Evolutionary conservation across 2,888 invertebrate genomes (phyloP).

Genomic region (Petrolisthes cinctipes): DNA sequence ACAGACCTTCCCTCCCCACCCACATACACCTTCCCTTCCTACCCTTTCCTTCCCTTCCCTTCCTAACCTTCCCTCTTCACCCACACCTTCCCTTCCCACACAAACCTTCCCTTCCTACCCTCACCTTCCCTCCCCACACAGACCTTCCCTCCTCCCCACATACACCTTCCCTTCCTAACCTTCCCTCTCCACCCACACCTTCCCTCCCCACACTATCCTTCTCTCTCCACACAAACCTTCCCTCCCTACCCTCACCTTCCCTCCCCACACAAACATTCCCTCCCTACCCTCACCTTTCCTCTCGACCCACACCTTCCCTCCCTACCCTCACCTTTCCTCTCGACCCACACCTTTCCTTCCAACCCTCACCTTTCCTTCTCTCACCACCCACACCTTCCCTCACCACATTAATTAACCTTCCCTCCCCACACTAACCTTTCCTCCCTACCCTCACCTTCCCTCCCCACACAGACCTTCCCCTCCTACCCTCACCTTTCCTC

Average conservation of each 20-base stretch:
- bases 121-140: background rate
- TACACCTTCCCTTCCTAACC: too few species aligned
- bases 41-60: background rate
- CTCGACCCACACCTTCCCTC: background rate
- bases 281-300: background rate
- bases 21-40: background rate
- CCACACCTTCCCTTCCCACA: background rate
- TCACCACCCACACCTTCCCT: background rate
- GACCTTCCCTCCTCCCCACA: too few species aligned
- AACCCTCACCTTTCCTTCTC: background rate
- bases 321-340: background rate
- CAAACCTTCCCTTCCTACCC: background rate
- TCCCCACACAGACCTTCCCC: background rate
- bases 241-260: background rate
- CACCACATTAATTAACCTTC: background rate
- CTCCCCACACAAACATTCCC: background rate
- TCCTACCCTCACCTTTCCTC: background rate
- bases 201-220: background rate
- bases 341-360: background rate
- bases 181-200: background rate
- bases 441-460: background rate
- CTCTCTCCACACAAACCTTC: background rate
- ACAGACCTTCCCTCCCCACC: background rate
- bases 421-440: background rate
- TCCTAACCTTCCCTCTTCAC: background rate